A percentile compares a stretch with the other conserved stretches of the same genome.
phyloP scores from a whole-genome alignment of 1,140 invertebrate species.

The Plectus sambesii region DNA sequence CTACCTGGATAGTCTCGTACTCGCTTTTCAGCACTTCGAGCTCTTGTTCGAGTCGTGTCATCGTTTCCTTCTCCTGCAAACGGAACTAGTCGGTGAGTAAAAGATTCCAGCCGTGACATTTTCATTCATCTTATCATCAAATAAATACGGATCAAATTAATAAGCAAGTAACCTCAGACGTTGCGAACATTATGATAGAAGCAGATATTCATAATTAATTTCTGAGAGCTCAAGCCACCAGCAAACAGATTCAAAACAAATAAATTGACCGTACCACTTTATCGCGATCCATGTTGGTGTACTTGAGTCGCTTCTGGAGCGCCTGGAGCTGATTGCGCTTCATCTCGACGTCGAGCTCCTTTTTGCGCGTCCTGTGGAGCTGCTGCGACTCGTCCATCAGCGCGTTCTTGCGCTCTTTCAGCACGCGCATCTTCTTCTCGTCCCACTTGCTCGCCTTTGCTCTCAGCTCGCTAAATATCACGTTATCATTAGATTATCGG shows the following conservation, averaged over 20 bases:
- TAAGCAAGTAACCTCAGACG: no score
- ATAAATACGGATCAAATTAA: neutral
- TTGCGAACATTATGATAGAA: no score
- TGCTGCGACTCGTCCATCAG: constrained; percentile 63
- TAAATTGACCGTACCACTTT: constrained; percentile 58
- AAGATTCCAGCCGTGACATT: constrained; percentile 11
- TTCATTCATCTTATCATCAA: constrained; percentile 20
- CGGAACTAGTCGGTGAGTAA: constrained; percentile 19
- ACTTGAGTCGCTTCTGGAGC: constrained; percentile 85
- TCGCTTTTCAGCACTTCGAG: constrained; percentile 59
- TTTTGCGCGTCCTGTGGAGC: constrained; percentile 85
- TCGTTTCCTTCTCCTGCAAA: constrained; percentile 36
- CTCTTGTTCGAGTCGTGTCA: constrained; percentile 56
- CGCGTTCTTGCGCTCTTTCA: constrained; percentile 66
- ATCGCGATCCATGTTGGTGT: constrained; percentile 75
- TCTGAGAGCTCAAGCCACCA: no score
- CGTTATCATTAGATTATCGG: neutral
- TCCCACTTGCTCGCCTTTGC: constrained; percentile 97
- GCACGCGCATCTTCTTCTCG: constrained; percentile 80
- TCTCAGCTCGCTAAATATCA: constrained; percentile 61
- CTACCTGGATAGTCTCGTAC: constrained; percentile 62
- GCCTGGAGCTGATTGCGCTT: constrained; percentile 91
- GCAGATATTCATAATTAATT: no score
- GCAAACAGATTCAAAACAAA: neutral
- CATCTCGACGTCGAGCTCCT: constrained; percentile 93